Conservation (phyloP, 2,888 invertebrate species). For the Orthonevra nobilis region DNA sequence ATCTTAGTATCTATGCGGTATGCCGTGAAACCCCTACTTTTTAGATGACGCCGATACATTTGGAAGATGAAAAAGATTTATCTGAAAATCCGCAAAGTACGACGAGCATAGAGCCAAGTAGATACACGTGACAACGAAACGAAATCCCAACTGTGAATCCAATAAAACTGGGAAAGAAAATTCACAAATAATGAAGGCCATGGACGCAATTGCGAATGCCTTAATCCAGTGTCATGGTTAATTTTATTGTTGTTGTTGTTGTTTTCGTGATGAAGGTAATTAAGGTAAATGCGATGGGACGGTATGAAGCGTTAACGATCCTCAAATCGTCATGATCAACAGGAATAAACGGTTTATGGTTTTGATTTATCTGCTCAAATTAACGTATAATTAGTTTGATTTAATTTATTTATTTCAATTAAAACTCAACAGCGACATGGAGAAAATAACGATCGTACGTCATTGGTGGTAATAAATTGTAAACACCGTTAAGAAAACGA, state of each 20-base stretch:
- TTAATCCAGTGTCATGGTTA: slow-evolving; percentile 38
- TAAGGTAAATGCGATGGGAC: no score
- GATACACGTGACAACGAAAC: not conserved
- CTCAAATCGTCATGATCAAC: slow-evolving; percentile 52
- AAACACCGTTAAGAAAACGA: no score
- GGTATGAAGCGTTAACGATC: slow-evolving; percentile 55
- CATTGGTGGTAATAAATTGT: no score
- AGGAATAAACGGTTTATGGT: slow-evolving; percentile 47
- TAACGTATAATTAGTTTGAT: slow-evolving; percentile 42
- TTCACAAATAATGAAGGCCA: slow-evolving; percentile 43
- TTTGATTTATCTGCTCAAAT: slow-evolving; percentile 43
- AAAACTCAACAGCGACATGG: no score
- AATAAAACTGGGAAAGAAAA: slow-evolving; percentile 38
- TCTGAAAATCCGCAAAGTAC: slow-evolving; percentile 8
- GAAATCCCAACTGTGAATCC: slow-evolving; percentile 3
- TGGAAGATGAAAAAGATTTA: slow-evolving; percentile 21
- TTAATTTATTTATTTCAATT: slow-evolving; percentile 44
- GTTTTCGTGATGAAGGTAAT: no score
- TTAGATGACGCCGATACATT: slow-evolving; percentile 18
- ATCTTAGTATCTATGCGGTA: not conserved
- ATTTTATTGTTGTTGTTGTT: slow-evolving; percentile 43
- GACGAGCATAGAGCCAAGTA: no score
- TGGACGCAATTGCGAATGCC: slow-evolving; percentile 22
- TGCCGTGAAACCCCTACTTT: not conserved
- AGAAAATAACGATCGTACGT: no score